These are phyloP conservation scores for Noctua fimbriata DNA, from an alignment of 2,888 invertebrate species.

Conservation along the genomic window DNA sequence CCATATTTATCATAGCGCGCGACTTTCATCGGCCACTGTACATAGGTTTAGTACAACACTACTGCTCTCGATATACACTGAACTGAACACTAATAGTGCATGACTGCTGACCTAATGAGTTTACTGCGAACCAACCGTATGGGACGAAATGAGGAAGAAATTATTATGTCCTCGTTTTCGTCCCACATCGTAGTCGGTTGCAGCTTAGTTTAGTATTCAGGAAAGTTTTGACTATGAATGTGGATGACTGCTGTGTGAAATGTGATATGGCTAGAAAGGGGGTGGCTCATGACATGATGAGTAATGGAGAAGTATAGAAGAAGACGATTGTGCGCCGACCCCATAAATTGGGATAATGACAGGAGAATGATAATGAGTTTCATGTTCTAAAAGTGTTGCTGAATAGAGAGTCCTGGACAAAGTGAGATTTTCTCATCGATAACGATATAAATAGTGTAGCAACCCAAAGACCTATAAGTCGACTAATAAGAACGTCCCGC, in stretches of 20 bases:
- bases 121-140: constrained; percentile 11
- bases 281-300: neutral
- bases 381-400: too few relatives aligned
- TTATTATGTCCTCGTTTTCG: neutral
- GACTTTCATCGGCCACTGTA: constrained; percentile 18
- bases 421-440: too few relatives aligned
- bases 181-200: neutral
- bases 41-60: neutral
- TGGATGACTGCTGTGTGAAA: neutral
- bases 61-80: constrained; percentile 7
- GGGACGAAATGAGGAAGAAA: constrained; percentile 1
- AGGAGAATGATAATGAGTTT: neutral
- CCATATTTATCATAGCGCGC: constrained; percentile 31
- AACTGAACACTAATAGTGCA: neutral
- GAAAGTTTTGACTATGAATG: neutral
- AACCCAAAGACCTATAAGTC: too few relatives aligned
- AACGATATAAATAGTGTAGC: too few relatives aligned
- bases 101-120: constrained; percentile 42
- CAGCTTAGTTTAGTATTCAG: neutral
- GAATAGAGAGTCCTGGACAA: too few relatives aligned
- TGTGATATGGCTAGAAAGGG: neutral
- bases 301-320: neutral
- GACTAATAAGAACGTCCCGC: too few relatives aligned
- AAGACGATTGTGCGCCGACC: neutral
- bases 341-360: neutral